Evolutionary conservation across 2,888 invertebrate species (phyloP), one percentile per base, ranked within the genome.

Genomic region (Phaonia tiefii): DNA sequence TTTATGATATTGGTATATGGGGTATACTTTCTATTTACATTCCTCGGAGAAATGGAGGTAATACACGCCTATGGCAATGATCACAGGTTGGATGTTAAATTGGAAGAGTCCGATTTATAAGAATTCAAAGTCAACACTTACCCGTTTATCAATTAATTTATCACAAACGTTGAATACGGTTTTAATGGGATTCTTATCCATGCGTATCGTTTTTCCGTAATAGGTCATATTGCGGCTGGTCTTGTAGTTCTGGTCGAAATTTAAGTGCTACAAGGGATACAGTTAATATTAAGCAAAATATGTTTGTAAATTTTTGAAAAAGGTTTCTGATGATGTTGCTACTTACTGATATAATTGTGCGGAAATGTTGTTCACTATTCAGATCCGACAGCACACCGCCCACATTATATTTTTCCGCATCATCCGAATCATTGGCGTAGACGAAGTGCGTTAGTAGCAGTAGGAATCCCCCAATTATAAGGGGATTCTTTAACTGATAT

Each of bases 171-270:
- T 97, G 73, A 98, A 92, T 0, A 98, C 98, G 0, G 98, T 98
- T 86, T 96, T 94, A 83, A 99, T 98, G 0, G 98, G 98, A 92
- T 98, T 99, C 49, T 96, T 95, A 88, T 98, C 97, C 96, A 98
- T 98, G 76, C 96, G 93, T 86, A 98, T 97, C 5, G 97, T 96
- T 83, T 96, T 96, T 84, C 96, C 95, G 87, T 96, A 96, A 86
- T 97, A 97, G 0, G 96, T 96, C 7, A 97, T 95, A 69, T 96
- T 96, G 83, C 95, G 93, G 1, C 95, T 96, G 37, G 97, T 96
- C 25, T 81, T 81, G 88, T 96, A 96, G 80, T 95, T 93, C 82
- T 93, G 93, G 90, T 96, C 95, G 88, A 96, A 96, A 90, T 97
- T 97, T 46, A 97, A 91, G 88, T 96, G 95, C 97, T 97, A 92